Evolutionary conservation across 2,888 invertebrate genomes (phyloP).

Genomic region (Campoplex nolae): DNA sequence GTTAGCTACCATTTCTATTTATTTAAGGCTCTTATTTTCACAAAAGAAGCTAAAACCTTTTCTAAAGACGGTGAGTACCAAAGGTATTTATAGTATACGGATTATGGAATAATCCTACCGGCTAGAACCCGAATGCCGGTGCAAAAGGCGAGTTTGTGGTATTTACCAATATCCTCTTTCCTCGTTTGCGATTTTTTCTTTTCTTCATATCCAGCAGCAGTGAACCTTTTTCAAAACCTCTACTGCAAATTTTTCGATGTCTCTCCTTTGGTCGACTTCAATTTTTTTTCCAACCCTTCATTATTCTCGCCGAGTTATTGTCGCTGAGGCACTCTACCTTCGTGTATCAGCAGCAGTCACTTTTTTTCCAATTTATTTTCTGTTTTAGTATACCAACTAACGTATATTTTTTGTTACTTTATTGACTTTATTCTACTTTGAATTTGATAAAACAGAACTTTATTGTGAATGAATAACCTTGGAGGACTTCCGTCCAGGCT

Average conservation of each 20-base stretch:
- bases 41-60: conserved; percentile 72
- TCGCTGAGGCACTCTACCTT: conserved; percentile 70
- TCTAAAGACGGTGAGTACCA: conserved; percentile 68
- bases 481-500: conserved; percentile 19
- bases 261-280: conserved; percentile 71
- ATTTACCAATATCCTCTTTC: conserved; percentile 81
- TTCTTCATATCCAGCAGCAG: conserved; percentile 61
- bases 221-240: conserved; percentile 63
- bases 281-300: conserved; percentile 73
- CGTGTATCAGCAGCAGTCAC: conserved; percentile 73
- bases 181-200: conserved; percentile 69
- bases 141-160: conserved; percentile 73
- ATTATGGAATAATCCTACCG: conserved; percentile 81
- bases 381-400: conserved; percentile 30
- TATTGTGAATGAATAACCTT: neutral
- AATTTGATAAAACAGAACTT: neutral
- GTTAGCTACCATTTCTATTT: conserved; percentile 66
- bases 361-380: conserved; percentile 70
- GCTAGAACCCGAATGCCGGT: conserved; percentile 72
- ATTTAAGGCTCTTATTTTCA: conserved; percentile 74
- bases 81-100: conserved; percentile 83
- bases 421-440: conserved; percentile 14
- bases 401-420: neutral
- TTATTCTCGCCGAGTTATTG: neutral
- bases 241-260: conserved; percentile 37